Conservation (phyloP, 2,113 vertebrate genomes). For the Daubentonia madagascariensis region DNA sequence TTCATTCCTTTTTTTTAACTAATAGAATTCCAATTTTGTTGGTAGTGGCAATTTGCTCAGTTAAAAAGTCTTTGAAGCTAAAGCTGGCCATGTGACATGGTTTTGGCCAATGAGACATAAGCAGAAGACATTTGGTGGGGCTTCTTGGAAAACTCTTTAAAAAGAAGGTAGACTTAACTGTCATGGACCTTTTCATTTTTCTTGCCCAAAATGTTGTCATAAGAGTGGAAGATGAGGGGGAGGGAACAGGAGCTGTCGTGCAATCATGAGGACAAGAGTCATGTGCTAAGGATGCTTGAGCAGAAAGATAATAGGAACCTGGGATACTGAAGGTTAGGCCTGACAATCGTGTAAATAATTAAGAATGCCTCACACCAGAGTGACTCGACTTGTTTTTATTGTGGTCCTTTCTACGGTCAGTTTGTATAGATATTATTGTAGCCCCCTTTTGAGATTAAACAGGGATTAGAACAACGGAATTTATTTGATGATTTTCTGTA, state of each 20-base stretch:
- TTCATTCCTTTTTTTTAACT: neutral
- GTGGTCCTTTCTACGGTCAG: neutral
- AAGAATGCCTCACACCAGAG: neutral
- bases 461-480: neutral
- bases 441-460: neutral
- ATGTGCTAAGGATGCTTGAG: neutral
- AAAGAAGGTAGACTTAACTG: neutral
- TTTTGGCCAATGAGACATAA: neutral
- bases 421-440: neutral
- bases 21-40: neutral
- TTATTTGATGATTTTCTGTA: neutral
- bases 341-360: neutral
- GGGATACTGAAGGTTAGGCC: neutral
- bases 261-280: neutral
- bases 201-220: neutral
- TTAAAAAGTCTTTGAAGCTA: neutral
- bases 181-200: neutral
- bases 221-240: neutral
- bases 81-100: neutral
- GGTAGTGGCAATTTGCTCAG: neutral
- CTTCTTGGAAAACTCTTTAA: neutral
- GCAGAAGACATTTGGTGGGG: neutral
- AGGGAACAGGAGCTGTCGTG: neutral
- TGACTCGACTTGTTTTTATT: neutral
- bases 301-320: neutral